Percentiles rank a stretch among this genome's conserved stretches.
These are phyloP conservation scores for Nomada ferruginata DNA, from an alignment of 2,888 invertebrate species.

Conservation along the genomic window DNA sequence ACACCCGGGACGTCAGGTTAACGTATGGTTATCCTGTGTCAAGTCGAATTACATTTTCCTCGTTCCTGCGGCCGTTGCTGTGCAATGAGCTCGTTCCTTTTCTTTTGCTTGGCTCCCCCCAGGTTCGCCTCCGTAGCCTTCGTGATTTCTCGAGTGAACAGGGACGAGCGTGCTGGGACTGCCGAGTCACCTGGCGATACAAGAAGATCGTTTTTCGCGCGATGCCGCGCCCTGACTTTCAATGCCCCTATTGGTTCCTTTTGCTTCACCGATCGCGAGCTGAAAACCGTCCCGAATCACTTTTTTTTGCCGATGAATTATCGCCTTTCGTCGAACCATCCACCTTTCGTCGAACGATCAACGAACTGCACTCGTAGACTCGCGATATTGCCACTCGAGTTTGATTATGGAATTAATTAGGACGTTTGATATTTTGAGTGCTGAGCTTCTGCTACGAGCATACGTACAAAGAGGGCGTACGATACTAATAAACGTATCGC, in stretches of 20 bases:
- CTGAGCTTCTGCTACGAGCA: too few species aligned
- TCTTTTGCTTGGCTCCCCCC: conserved; percentile 27
- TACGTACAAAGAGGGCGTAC: too few species aligned
- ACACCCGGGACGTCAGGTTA: conserved; percentile 32
- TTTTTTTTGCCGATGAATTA: conserved; percentile 11
- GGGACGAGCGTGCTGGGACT: conserved; percentile 66
- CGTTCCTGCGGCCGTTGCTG: conserved; percentile 25
- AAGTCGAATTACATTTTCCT: conserved; percentile 65
- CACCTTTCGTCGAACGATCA: background rate
- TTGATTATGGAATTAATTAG: background rate
- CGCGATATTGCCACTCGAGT: background rate
- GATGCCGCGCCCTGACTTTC: conserved; percentile 58
- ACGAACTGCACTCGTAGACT: background rate
- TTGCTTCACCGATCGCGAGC: background rate
- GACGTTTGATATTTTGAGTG: background rate
- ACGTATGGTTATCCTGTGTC: conserved; percentile 58
- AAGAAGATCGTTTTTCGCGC: conserved; percentile 59
- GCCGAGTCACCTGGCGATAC: conserved; percentile 70
- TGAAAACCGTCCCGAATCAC: conserved; percentile 21
- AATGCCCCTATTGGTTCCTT: conserved; percentile 27
- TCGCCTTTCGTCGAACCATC: conserved; percentile 14
- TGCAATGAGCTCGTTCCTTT: conserved; percentile 59
- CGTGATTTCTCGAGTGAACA: conserved; percentile 68
- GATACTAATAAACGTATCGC: too few species aligned
- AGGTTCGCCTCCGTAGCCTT: conserved; percentile 33